Evolutionary conservation across 2,113 vertebrate species (phyloP), one percentile per base, ranked within the genome.

Genomic region (Brachyhypopomus gauderio): DNA sequence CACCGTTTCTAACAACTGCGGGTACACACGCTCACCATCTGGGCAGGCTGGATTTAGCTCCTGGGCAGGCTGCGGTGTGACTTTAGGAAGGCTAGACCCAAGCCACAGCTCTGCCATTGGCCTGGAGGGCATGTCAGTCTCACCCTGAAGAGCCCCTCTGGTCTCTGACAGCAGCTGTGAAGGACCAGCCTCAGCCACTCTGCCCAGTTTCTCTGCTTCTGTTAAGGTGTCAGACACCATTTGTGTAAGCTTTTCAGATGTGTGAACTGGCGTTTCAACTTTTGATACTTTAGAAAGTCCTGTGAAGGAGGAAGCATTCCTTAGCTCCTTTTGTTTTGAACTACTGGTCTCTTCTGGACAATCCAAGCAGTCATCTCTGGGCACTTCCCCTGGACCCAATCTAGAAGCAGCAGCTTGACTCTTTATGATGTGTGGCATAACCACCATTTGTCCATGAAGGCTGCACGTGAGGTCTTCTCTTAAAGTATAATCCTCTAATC

Each of bases 1-100:
- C 67, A 93, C 72, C 1, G 86, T 91, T 88, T 92, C 92, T 5
- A 91, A 91, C 6, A 94, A 89, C 7, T 89, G 86, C 0, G 88
- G 81, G 80, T 88, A 93, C 0, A 87, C 22, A 0, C 16, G 74
- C 30, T 91, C 90, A 59, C 79, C 84, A 19, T 88, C 88, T 1
- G 84, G 58, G 83, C 72, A 72, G 25, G 80, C 75, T 19, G 85
- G 64, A 23, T 88, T 88, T 0, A 88, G 75, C 34, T 90, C 87
- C 71, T 88, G 86, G n/a, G 87, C 84, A n/a, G 88, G 81, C 7
- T 86, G 83, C n/a, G 88, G 89, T 66, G 23, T 88, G 62, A 88
- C 83, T 52, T 90, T 86, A 1, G 87, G 87, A 12, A 88, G 80
- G 82, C 86, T 86, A n/a, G 90, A 81, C 2, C 85, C 79, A 22